phyloP scores from a whole-genome alignment of 2,113 vertebrate species.

The Stictonetta naevosa region DNA sequence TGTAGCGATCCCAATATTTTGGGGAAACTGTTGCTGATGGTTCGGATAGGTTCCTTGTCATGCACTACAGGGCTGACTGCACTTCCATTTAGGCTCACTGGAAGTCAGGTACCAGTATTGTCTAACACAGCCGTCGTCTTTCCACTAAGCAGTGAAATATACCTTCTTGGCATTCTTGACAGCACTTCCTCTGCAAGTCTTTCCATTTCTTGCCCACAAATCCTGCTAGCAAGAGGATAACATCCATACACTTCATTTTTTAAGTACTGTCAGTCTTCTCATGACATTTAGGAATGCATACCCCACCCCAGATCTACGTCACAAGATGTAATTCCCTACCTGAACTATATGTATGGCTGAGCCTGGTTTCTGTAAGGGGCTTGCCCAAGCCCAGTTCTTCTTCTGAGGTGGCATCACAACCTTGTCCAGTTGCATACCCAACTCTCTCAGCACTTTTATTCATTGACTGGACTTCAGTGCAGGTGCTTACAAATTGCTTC shows the following conservation, averaged over 20 bases:
- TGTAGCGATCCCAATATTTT: background rate
- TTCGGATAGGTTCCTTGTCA: background rate
- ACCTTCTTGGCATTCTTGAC: too few relatives aligned
- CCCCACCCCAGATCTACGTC: background rate
- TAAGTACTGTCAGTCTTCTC: background rate
- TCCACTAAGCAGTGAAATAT: background rate
- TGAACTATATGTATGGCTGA: background rate
- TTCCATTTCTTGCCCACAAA: background rate
- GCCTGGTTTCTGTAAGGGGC: background rate
- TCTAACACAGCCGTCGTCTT: background rate
- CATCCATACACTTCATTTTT: background rate
- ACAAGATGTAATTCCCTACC: background rate
- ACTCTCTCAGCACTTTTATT: background rate
- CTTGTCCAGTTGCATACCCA: fast-evolving
- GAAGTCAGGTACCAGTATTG: background rate
- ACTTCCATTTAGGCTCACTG: background rate
- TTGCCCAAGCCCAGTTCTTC: background rate
- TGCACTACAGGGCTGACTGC: too few relatives aligned
- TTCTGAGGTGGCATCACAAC: background rate
- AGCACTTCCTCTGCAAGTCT: background rate
- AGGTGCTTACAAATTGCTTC: background rate
- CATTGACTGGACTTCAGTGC: background rate
- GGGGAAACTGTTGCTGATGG: background rate
- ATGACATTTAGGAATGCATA: background rate
- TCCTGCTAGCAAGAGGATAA: background rate